phyloP scores from a whole-genome alignment of 2,797 vertebrate species.

The Characodon lateralis region DNA sequence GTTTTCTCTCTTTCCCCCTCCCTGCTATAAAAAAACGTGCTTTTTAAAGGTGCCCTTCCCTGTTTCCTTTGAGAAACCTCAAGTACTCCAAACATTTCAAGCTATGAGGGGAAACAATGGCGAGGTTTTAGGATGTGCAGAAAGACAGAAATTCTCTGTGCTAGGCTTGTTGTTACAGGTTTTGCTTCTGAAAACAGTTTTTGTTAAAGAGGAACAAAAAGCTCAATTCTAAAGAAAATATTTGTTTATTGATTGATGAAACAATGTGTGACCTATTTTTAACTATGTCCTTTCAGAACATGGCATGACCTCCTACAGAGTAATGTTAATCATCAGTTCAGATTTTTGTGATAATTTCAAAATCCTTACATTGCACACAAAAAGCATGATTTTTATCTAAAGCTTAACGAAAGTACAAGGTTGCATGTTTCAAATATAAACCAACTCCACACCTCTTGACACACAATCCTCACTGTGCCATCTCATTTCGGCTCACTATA shows the following conservation, averaged over 20 bases:
- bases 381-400: not conserved
- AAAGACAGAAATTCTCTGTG: conserved; percentile 51
- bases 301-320: not conserved
- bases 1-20: conserved; percentile 52
- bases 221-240: conserved; percentile 18
- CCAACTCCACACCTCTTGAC: conserved; percentile 41
- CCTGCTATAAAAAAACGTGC: conserved; percentile 56
- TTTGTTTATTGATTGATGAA: conserved; percentile 18
- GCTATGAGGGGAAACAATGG: conserved; percentile 65
- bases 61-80: conserved; percentile 71
- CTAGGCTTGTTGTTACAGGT: conserved; percentile 59
- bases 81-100: conserved; percentile 67
- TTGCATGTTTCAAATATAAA: conserved; percentile 32
- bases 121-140: conserved; percentile 46
- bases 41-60: conserved; percentile 70
- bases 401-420: not conserved
- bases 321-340: not conserved
- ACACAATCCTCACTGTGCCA: conserved; percentile 40
- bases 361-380: not conserved
- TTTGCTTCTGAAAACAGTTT: conserved; percentile 46
- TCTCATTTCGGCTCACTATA: conserved; percentile 36
- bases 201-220: conserved; percentile 36
- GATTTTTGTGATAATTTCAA: not conserved
- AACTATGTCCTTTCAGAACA: not conserved
- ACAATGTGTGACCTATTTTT: conserved; percentile 9